These are phyloP conservation scores for Cotesia glomerata DNA, from an alignment of 1,140 invertebrate genomes.

Conservation along the genomic window DNA sequence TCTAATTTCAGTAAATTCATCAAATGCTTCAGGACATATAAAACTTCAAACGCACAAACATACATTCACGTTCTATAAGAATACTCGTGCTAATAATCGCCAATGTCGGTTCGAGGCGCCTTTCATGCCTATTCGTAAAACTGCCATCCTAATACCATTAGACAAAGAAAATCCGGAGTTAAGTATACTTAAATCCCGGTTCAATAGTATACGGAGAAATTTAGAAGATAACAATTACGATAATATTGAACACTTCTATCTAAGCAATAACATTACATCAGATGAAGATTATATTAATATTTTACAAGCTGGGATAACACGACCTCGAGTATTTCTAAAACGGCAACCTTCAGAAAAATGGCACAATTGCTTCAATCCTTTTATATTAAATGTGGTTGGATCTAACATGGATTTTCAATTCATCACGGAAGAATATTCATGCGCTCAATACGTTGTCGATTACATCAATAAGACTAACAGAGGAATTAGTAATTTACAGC, in stretches of 20 bases:
- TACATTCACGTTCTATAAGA: slow-evolving; percentile 42
- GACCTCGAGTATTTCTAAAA: slow-evolving; percentile 40
- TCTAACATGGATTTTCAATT: slow-evolving; percentile 56
- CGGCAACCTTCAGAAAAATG: slow-evolving; percentile 37
- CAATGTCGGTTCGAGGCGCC: slow-evolving; percentile 46
- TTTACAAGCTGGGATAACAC: slow-evolving; percentile 35
- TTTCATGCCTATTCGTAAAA: slow-evolving; percentile 39
- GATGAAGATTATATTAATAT: slow-evolving; percentile 35
- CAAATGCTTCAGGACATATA: slow-evolving; percentile 39
- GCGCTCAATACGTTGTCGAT: slow-evolving; percentile 44
- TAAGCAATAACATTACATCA: slow-evolving; percentile 33
- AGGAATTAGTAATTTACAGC: slow-evolving; percentile 49
- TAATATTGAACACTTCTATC: slow-evolving; percentile 32
- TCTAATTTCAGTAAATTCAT: slow-evolving; percentile 32
- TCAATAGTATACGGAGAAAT: slow-evolving; percentile 28
- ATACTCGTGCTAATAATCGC: slow-evolving; percentile 24
- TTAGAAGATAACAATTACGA: slow-evolving; percentile 36
- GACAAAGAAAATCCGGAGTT: slow-evolving; percentile 26
- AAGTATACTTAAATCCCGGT: slow-evolving; percentile 24
- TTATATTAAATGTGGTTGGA: slow-evolving; percentile 38
- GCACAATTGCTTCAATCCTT: slow-evolving; percentile 49
- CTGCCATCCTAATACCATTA: slow-evolving; percentile 38
- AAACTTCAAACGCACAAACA: slow-evolving; percentile 36
- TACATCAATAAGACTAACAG: slow-evolving; percentile 54
- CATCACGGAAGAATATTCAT: slow-evolving; percentile 54